Conservation (phyloP, 2,797 vertebrate species). For the Acanthopagrus latus region DNA sequence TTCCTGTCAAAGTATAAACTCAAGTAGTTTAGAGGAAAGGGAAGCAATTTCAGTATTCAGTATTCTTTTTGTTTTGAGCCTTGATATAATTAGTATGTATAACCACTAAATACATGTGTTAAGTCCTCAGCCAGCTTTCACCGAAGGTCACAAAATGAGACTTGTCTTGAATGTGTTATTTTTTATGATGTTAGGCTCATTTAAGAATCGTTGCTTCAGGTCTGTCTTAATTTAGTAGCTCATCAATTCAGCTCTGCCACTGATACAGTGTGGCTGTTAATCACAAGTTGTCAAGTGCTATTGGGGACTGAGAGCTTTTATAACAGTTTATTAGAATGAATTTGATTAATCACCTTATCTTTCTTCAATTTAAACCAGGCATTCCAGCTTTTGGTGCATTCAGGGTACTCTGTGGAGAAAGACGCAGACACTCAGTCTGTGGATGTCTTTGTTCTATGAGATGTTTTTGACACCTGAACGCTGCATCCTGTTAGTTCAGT, state of each 20-base stretch:
- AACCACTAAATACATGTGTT: too few species aligned
- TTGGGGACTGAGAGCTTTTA: not conserved
- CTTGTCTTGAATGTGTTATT: not conserved
- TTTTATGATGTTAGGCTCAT: not conserved
- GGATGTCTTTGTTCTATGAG: not conserved
- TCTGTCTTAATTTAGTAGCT: slow-evolving; percentile 7
- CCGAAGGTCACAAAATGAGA: not conserved
- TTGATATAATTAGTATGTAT: too few species aligned
- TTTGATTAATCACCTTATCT: not conserved
- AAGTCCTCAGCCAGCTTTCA: too few species aligned
- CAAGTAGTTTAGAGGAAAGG: not conserved
- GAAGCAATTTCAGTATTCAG: not conserved
- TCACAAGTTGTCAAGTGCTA: not conserved
- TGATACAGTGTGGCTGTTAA: not conserved
- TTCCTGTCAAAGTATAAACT: not conserved
- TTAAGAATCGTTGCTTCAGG: not conserved
- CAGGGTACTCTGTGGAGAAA: not conserved
- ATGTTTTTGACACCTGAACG: slow-evolving; percentile 16
- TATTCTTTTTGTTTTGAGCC: too few species aligned
- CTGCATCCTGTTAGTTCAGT: slow-evolving; percentile 15
- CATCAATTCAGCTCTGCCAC: not conserved
- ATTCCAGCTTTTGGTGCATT: not conserved
- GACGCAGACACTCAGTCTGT: not conserved
- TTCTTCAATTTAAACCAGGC: not conserved
- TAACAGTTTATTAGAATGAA: not conserved